phyloP scores from a whole-genome alignment of 2,113 vertebrate genomes.

The Falco punctatus region DNA sequence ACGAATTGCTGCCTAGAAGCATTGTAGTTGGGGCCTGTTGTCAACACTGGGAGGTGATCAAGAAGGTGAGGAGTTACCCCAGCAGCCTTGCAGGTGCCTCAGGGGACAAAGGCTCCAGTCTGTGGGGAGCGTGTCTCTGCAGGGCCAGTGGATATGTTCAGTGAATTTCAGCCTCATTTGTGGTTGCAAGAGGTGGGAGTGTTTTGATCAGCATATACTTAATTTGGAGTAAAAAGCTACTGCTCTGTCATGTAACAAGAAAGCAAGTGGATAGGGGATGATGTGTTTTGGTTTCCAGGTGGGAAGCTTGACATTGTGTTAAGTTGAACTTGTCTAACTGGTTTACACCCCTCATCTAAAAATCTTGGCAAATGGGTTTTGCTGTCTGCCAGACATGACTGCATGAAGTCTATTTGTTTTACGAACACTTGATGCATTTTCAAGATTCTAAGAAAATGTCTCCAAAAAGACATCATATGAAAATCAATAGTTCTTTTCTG shows the following conservation, averaged over 20 bases:
- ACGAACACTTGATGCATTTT: background rate
- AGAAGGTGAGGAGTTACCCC: background rate
- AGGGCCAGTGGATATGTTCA: background rate
- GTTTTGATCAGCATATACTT: background rate
- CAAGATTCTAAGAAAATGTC: constrained; percentile 20
- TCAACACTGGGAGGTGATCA: rapidly evolving
- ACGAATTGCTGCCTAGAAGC: background rate
- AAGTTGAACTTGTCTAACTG: background rate
- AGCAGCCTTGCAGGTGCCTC: background rate
- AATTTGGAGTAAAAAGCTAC: background rate
- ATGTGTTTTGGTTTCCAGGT: background rate
- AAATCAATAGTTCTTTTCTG: constrained; percentile 44
- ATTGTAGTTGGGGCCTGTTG: background rate
- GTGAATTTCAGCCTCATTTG: background rate
- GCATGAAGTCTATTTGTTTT: background rate
- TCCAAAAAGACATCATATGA: constrained; percentile 9
- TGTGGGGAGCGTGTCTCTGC: background rate
- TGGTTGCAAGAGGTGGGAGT: too few species aligned
- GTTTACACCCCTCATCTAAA: background rate
- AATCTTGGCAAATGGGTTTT: background rate
- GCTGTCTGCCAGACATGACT: background rate
- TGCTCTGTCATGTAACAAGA: background rate
- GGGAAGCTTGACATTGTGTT: background rate
- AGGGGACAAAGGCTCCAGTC: background rate
- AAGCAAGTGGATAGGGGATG: background rate